These are phyloP conservation scores for Tragelaphus imberbis DNA, from an alignment of 2,113 vertebrate genomes.

Conservation along the genomic window DNA sequence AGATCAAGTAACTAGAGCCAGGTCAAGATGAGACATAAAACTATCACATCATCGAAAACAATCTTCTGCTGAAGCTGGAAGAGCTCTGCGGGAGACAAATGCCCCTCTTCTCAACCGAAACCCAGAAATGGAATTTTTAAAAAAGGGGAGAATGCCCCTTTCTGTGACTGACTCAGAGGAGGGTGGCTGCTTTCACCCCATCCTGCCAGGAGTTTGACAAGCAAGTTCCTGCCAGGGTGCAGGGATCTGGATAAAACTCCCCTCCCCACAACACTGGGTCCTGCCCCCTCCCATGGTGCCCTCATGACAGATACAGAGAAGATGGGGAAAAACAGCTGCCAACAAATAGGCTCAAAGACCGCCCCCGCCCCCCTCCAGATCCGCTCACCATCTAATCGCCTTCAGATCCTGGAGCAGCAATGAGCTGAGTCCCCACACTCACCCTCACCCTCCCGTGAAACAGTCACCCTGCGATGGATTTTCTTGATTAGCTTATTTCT, in stretches of 20 bases:
- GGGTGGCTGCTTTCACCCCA: fast-evolving
- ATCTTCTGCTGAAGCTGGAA: neutral
- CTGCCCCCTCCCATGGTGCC: fast-evolving
- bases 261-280: neutral
- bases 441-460: neutral
- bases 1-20: neutral
- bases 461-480: neutral
- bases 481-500: neutral
- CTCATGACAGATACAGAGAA: neutral
- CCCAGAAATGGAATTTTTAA: neutral
- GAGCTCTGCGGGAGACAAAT: neutral
- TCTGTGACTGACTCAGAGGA: neutral
- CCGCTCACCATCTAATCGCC: neutral
- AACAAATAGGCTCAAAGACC: neutral
- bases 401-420: neutral
- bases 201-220: neutral
- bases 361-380: neutral
- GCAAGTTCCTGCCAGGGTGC: fast-evolving
- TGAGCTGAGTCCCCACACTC: neutral
- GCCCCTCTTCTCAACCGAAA: neutral
- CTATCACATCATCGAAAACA: neutral
- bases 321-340: neutral
- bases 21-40: neutral
- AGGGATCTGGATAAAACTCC: neutral
- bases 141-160: neutral